These are phyloP conservation scores for Myotis planiceps DNA, from an alignment of 2,797 vertebrate genomes.

Conservation along the genomic window DNA sequence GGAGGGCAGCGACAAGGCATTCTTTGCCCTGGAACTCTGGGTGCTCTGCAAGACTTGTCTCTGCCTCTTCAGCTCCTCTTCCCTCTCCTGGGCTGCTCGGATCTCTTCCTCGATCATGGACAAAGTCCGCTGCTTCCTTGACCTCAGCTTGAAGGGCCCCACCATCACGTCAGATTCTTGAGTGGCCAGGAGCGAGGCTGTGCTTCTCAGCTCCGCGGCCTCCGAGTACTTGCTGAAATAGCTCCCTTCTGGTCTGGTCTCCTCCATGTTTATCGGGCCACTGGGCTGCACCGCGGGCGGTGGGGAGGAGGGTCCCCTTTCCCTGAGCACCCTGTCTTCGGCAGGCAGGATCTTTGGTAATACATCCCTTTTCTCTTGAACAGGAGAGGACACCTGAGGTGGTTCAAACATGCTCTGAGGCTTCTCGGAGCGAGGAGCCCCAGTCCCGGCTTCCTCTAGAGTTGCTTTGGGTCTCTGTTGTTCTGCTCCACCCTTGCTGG, in stretches of 20 bases:
- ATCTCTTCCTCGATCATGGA: conserved; percentile 99
- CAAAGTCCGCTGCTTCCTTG: conserved; percentile 96
- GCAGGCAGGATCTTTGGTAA: conserved; percentile 90
- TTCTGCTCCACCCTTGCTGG: conserved; percentile 32
- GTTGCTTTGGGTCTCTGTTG: conserved; percentile 65
- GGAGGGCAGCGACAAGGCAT: conserved; percentile 88
- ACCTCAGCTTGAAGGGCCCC: conserved; percentile 96
- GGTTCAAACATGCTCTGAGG: conserved; percentile 83
- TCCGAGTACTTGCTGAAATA: conserved; percentile 99
- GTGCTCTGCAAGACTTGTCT: conserved; percentile 87
- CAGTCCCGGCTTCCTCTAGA: conserved; percentile 12
- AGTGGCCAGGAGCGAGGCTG: conserved; percentile 89
- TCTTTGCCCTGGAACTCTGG: conserved; percentile 88
- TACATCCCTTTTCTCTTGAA: conserved; percentile 88
- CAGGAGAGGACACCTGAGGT: conserved; percentile 89
- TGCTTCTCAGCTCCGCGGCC: conserved; percentile 96
- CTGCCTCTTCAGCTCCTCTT: conserved; percentile 96
- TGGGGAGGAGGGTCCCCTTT: conserved; percentile 82
- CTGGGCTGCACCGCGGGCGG: conserved; percentile 65
- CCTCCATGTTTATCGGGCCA: conserved; percentile 83
- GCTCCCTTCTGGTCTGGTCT: conserved; percentile 92
- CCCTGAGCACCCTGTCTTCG: conserved; percentile 82
- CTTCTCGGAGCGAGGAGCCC: conserved; percentile 74
- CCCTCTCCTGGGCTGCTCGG: conserved; percentile 96
- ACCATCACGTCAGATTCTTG: conserved; percentile 92